Evolutionary conservation across 1,140 invertebrate species (phyloP), one percentile per base, ranked within the genome.

Genomic region (Diploscapter pachys): DNA sequence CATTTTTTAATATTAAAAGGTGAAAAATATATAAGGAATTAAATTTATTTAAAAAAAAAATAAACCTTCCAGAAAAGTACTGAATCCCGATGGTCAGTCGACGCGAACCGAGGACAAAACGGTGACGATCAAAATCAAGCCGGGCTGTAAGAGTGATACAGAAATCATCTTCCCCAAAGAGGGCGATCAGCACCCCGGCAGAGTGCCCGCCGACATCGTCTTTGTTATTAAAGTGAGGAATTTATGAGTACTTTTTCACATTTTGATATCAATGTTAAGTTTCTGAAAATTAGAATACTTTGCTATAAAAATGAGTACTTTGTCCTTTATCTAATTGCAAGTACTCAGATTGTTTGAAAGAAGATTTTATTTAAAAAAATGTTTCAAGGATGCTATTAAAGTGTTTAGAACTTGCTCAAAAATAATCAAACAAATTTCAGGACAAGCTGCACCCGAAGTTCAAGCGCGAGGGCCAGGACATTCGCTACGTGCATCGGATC

Each of bases 131-230:
- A 94, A 94, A 80, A 93, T 99, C 3, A 99, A 98, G 86, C 95
- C 94, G 31, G 97, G 97, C 11, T 99, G 96, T 96, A 98, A 97
- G 88, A 93, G 95, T 31, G 96, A 96, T 11, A 99, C 97, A 0
- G 97, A 95, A 87, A 97, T 99, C 75, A 99, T 96, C 75, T 99
- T 99, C 89, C 94, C 96, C 83, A 92, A 94, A 81, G 97, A 99
- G 88, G 96, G 97, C 9, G 97, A 99, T 86, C 95, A 98, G 83
- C 91, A 91, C 9, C 91, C 93, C 13, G 93, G 94, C 80, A 96
- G 95, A 86, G 94, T 98, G 73, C 96, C 97, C 53, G 96, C 97
- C 49, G 97, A 99, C 87, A 96, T 99, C 86, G 93, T 99, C 64
- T 99, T 99, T 87, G 95, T 98, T 74, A 97, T 99, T 76, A 90